Percentiles rank a stretch among this genome's conserved stretches.
These are phyloP conservation scores for Chloroceryle amazona DNA, from an alignment of 2,797 vertebrate genomes.

Conservation along the genomic window DNA sequence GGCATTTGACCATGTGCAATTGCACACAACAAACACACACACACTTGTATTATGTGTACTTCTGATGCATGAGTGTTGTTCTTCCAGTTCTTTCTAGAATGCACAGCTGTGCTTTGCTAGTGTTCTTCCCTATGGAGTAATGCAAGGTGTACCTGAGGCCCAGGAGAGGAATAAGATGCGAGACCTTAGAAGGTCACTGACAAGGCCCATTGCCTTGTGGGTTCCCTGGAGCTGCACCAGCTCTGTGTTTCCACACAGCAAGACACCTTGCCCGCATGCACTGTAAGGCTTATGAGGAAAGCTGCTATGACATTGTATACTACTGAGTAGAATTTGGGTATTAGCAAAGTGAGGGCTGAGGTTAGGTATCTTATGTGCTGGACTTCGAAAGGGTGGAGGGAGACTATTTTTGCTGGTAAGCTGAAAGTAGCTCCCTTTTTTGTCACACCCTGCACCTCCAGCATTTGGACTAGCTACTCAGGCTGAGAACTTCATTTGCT, in stretches of 20 bases:
- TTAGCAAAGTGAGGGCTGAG: neutral
- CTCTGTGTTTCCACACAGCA: fast-evolving
- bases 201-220: fast-evolving
- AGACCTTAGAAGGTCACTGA: neutral
- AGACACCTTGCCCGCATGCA: fast-evolving
- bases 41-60: fast-evolving
- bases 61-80: fast-evolving
- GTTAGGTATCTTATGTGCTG: neutral
- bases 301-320: fast-evolving
- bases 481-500: neutral
- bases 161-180: neutral
- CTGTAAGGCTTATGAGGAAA: fast-evolving
- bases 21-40: neutral
- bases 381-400: neutral
- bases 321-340: neutral
- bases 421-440: neutral
- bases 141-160: neutral
- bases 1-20: fast-evolving
- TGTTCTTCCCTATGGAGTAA: neutral
- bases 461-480: neutral
- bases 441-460: neutral
- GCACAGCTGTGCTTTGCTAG: neutral
- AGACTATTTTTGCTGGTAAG: neutral
- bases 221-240: neutral
- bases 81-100: neutral